Evolutionary conservation across 2,113 vertebrate species (phyloP).

Genomic region (Otocyon megalotis): DNA sequence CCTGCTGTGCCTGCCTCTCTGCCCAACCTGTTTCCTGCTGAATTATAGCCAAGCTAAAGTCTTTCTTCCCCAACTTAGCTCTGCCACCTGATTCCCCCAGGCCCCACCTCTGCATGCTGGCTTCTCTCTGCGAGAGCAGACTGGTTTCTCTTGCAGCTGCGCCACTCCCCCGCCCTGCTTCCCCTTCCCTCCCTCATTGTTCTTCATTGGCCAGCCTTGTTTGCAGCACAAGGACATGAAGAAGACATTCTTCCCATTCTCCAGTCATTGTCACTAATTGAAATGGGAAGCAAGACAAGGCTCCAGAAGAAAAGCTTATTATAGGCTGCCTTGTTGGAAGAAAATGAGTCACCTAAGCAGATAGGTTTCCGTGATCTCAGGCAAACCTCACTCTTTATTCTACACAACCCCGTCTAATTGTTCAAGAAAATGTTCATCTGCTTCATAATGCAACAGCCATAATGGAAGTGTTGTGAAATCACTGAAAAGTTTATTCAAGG

Average conservation of each 20-base stretch:
- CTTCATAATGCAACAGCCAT: conserved; percentile 87
- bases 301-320: conserved; percentile 90
- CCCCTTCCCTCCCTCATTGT: conserved; percentile 54
- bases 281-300: conserved; percentile 90
- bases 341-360: conserved; percentile 91
- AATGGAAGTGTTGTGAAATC: conserved; percentile 89
- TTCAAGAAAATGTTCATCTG: conserved; percentile 91
- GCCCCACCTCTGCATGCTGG: neutral
- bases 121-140: neutral
- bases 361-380: conserved; percentile 89
- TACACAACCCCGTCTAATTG: conserved; percentile 86
- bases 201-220: conserved; percentile 85
- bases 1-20: neutral
- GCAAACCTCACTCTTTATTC: conserved; percentile 87
- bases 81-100: neutral
- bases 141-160: conserved; percentile 63
- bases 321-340: conserved; percentile 88
- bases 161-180: neutral
- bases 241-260: conserved; percentile 88
- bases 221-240: conserved; percentile 87
- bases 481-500: conserved; percentile 90
- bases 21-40: neutral
- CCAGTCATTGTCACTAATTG: conserved; percentile 86
- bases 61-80: neutral
- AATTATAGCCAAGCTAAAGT: neutral